Base-by-base conservation (phyloP, 1,140 invertebrate genomes). In the Halyomorpha halys region DNA sequence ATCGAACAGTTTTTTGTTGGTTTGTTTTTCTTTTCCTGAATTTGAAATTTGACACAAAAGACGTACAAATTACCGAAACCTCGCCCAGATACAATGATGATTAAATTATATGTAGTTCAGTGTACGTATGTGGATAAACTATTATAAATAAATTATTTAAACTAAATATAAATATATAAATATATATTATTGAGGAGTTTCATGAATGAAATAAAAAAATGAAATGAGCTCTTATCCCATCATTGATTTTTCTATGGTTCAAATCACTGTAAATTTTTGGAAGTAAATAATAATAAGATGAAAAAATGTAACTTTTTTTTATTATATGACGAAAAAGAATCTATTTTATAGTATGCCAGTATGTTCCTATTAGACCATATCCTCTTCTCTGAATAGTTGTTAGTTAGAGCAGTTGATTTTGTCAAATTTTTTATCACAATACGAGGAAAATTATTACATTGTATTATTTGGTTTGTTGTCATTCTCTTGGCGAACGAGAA, bases 61-160 rank as follows among this genome's bases (percentile, higher is more conserved):
- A 66, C 68, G 69, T 70, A 69, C 69, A 70, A 70, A 67, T 64
- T 51, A 67, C 66, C 64, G 59, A 70, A 68, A 68, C 69, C 69
- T 70, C 69, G 68, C 69, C 67, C 67, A 66, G 23, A 61, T 23
- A 61, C 59, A 61, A 61, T 61, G 65, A 59, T 65, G 18, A 59
- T 68, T 68, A 65, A 67, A 67, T 63, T 65, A 66, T 67, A 68
- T 68, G 68, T 69, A 70, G 65, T 68, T 49, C 68, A 65, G 65
- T 70, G 68, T 70, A 68, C 68, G 66, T 67, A 68, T 68, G 64
- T 70, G 68, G 66, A 69, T 69, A 65, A n/a, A 66, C 18, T 63
- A 63, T 63, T 59, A 49, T 18, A 25, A 39, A 60, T 60, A 54
- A 65, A 65, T 39, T 65, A 65, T 65, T 62, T 65, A 61, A 65